These are phyloP conservation scores for Andricus quercusramuli DNA, from an alignment of 2,888 invertebrate genomes.

Conservation along the genomic window DNA sequence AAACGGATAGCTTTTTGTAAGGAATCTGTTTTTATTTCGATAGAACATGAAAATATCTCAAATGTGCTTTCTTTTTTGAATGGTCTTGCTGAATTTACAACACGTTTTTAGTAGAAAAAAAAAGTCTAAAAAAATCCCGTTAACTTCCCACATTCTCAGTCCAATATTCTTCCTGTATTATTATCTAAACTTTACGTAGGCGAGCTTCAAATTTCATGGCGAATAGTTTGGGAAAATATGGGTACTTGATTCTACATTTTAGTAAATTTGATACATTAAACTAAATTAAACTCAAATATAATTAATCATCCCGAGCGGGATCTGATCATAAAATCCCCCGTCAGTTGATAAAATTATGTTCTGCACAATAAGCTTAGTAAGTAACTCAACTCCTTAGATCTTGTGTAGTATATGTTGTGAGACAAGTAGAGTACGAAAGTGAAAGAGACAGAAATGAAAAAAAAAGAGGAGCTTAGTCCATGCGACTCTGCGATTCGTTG, in stretches of 20 bases:
- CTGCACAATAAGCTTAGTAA: slow-evolving; percentile 30
- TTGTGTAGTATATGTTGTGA: slow-evolving; percentile 4
- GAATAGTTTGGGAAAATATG: neutral
- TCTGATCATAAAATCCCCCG: neutral
- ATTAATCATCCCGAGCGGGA: neutral
- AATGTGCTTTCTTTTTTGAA: too few species aligned
- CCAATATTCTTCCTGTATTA: too few species aligned
- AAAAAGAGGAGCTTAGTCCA: slow-evolving; percentile 54
- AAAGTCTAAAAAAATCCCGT: too few species aligned
- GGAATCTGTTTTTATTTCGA: too few species aligned
- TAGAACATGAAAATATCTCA: too few species aligned
- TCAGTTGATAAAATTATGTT: slow-evolving; percentile 43
- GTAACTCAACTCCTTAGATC: slow-evolving; percentile 13
- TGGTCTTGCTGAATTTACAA: too few species aligned
- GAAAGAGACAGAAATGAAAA: slow-evolving; percentile 45
- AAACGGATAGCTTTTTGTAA: too few species aligned
- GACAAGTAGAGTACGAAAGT: slow-evolving; percentile 33
- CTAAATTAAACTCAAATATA: slow-evolving; percentile 1
- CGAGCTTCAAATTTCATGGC: neutral
- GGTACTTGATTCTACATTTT: neutral
- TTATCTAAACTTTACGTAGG: too few species aligned
- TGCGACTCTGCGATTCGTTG: slow-evolving; percentile 61
- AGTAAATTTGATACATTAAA: neutral
- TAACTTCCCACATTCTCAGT: too few species aligned
- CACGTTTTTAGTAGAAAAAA: too few species aligned